These are phyloP conservation scores for Gopherus flavomarginatus DNA, from an alignment of 2,113 vertebrate genomes.

Conservation along the genomic window DNA sequence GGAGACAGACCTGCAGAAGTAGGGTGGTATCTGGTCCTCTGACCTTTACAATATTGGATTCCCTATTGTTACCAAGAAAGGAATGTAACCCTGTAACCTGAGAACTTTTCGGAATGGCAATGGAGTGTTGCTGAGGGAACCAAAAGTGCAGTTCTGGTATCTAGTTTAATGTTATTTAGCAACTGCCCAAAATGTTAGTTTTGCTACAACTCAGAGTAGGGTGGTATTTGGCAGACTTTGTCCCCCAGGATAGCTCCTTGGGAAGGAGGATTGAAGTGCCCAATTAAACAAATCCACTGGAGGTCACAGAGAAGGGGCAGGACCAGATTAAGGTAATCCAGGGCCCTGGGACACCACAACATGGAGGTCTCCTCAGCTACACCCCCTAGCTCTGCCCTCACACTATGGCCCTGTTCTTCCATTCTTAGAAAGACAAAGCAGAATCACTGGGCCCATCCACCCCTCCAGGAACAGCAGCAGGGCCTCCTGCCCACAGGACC, in stretches of 20 bases:
- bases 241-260: background rate
- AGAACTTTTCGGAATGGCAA: slow-evolving; percentile 12
- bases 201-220: background rate
- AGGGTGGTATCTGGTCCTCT: background rate
- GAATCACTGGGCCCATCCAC: background rate
- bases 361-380: background rate
- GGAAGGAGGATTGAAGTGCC: background rate
- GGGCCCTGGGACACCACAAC: background rate
- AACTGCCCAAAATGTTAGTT: background rate
- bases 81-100: slow-evolving; percentile 20
- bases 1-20: background rate
- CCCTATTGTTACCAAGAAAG: background rate
- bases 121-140: background rate
- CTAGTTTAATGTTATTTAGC: background rate
- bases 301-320: background rate
- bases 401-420: background rate
- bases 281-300: background rate
- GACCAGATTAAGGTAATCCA: background rate
- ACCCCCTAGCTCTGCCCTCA: background rate
- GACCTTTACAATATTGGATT: slow-evolving; percentile 3
- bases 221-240: background rate
- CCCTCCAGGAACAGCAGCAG: background rate
- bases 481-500: background rate
- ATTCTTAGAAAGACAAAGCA: background rate
- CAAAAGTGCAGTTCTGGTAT: background rate